Percentiles rank a stretch among this genome's conserved stretches.
phyloP scores from a whole-genome alignment of 2,113 vertebrate species.

The Aegotheles bennettii region DNA sequence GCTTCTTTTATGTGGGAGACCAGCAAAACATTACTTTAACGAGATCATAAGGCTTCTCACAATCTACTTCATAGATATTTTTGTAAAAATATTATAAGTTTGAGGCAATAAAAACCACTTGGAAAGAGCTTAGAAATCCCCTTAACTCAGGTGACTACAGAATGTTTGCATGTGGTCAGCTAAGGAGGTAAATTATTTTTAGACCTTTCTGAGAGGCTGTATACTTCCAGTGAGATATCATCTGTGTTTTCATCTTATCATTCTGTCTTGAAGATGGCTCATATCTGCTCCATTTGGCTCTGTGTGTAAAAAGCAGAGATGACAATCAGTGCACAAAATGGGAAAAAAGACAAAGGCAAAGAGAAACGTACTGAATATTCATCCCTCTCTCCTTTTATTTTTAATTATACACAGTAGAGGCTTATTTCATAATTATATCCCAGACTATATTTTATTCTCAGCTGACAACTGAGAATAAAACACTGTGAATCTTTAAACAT shows the following conservation, averaged over 20 bases:
- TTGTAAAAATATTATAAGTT: not conserved
- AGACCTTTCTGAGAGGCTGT: not conserved
- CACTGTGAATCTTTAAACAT: not conserved
- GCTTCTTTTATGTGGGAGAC: not conserved
- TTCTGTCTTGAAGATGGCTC: not conserved
- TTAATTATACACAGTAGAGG: not conserved
- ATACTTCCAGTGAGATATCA: not conserved
- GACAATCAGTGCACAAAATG: not conserved
- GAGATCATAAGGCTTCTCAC: not conserved
- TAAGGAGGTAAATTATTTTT: not conserved
- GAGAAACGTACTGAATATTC: not conserved
- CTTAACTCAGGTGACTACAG: not conserved
- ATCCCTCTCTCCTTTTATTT: not conserved
- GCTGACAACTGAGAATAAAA: not conserved
- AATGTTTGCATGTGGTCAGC: not conserved
- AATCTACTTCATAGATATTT: not conserved
- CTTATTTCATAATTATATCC: not conserved
- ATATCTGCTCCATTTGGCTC: not conserved
- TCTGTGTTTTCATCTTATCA: not conserved
- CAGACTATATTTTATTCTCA: not conserved
- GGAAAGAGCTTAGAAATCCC: not conserved
- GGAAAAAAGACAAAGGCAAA: not conserved
- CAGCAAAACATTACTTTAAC: not conserved
- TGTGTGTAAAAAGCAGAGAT: not conserved
- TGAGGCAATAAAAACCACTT: not conserved